A percentile compares a stretch with the other conserved stretches of the same genome.
These are phyloP conservation scores for Parnassius smintheus DNA, from an alignment of 2,888 invertebrate genomes.

Conservation along the genomic window DNA sequence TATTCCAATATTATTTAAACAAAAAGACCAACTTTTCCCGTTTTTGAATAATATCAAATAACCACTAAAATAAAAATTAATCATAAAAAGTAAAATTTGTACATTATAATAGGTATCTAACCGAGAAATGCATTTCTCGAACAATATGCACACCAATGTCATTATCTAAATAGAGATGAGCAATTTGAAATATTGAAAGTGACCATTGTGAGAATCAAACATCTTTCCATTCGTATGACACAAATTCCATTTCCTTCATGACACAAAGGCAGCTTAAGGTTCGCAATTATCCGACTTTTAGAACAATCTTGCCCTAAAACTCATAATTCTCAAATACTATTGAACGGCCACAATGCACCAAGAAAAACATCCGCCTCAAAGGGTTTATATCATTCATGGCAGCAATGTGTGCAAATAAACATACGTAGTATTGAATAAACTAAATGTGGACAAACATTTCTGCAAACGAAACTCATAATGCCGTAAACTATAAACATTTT, in stretches of 20 bases:
- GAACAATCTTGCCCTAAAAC: conserved; percentile 5
- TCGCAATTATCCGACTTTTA: conserved; percentile 7
- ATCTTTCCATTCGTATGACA: conserved; percentile 7
- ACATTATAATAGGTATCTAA: conserved; percentile 2
- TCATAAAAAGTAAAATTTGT: too few species aligned
- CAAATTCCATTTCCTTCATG: conserved; percentile 7
- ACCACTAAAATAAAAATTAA: too few species aligned
- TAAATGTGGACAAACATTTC: conserved; percentile 71
- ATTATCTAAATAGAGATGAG: conserved; percentile 34
- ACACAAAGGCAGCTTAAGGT: not conserved
- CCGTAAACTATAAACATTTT: conserved; percentile 61
- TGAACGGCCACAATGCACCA: conserved; percentile 46
- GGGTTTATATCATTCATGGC: conserved; percentile 45
- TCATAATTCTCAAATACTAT: conserved; percentile 46
- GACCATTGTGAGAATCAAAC: conserved; percentile 12
- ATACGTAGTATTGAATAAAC: conserved; percentile 53
- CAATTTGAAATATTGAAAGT: conserved; percentile 7
- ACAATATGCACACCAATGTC: conserved; percentile 34
- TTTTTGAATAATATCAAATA: too few species aligned
- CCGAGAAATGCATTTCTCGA: conserved; percentile 9
- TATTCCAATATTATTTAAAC: too few species aligned
- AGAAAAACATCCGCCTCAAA: conserved; percentile 69
- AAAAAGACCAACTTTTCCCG: too few species aligned
- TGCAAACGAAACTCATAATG: conserved; percentile 52
- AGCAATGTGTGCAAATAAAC: conserved; percentile 68